A percentile compares a stretch with the other conserved stretches of the same genome.
Evolutionary conservation across 2,888 invertebrate species (phyloP).

Genomic region (Brachyptera risi): DNA sequence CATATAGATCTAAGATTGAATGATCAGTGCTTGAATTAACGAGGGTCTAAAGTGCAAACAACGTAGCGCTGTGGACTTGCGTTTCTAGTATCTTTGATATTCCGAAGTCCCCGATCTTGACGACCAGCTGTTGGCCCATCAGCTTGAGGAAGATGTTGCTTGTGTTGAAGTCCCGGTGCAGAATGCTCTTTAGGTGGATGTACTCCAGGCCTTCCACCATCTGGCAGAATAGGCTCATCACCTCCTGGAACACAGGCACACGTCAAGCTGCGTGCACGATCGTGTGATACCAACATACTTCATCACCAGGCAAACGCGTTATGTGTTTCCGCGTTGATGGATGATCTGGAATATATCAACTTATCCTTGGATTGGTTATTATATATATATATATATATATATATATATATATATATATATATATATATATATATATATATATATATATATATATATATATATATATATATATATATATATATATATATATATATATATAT

Average conservation of each 20-base stretch:
- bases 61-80: constrained; percentile 37
- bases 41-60: background rate
- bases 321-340: no score
- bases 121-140: constrained; percentile 56
- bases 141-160: constrained; percentile 79
- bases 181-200: constrained; percentile 70
- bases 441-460: no score
- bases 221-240: constrained; percentile 66
- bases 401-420: no score
- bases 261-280: background rate
- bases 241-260: constrained; percentile 56
- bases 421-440: background rate
- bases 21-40: no score
- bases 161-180: constrained; percentile 80
- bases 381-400: no score
- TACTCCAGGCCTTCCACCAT: constrained; percentile 73
- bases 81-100: constrained; percentile 70
- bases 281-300: background rate
- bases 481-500: no score
- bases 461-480: no score
- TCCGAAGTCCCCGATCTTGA: constrained; percentile 84
- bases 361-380: no score
- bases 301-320: no score
- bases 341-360: no score
- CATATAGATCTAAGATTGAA: no score